These are phyloP conservation scores for Xenus cinereus DNA, from an alignment of 2,113 vertebrate species.

Conservation along the genomic window DNA sequence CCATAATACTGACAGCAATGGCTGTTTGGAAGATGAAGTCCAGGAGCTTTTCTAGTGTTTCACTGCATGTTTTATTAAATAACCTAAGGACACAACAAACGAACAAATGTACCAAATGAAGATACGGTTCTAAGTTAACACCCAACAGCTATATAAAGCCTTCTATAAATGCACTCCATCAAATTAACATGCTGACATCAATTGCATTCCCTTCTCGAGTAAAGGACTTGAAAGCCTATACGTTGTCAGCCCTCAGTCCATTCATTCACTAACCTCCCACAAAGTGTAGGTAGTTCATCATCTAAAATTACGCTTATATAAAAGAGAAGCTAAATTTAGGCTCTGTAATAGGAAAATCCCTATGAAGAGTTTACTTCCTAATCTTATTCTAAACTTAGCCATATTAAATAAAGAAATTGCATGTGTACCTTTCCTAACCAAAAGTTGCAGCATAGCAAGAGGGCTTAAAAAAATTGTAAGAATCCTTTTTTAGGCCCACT, in stretches of 20 bases:
- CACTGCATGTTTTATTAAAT: constrained; percentile 23
- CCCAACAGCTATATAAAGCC: constrained; percentile 1
- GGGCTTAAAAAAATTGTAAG: not conserved
- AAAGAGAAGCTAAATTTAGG: constrained; percentile 1
- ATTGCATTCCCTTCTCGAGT: not conserved
- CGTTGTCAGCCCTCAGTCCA: not conserved
- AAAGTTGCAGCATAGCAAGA: not conserved
- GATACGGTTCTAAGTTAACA: not conserved
- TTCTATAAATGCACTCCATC: constrained; percentile 29
- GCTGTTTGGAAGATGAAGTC: not conserved
- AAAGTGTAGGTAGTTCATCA: not conserved
- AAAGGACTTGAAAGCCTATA: constrained; percentile 4
- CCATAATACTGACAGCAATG: not conserved
- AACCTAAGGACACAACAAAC: constrained; percentile 29
- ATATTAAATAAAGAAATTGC: not conserved
- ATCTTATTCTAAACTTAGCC: not conserved
- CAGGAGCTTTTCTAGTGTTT: not conserved
- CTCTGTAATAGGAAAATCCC: constrained; percentile 27
- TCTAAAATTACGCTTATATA: not conserved
- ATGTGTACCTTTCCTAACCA: not conserved
- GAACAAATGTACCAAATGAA: constrained; percentile 25
- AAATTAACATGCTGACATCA: constrained; percentile 17
- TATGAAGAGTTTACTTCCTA: not conserved
- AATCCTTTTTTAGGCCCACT: not conserved
- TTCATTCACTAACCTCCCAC: not conserved